Percentiles rank a stretch among this genome's conserved stretches.
These are phyloP conservation scores for Ptychadena robeensis DNA, from an alignment of 2,797 vertebrate species.

Conservation along the genomic window DNA sequence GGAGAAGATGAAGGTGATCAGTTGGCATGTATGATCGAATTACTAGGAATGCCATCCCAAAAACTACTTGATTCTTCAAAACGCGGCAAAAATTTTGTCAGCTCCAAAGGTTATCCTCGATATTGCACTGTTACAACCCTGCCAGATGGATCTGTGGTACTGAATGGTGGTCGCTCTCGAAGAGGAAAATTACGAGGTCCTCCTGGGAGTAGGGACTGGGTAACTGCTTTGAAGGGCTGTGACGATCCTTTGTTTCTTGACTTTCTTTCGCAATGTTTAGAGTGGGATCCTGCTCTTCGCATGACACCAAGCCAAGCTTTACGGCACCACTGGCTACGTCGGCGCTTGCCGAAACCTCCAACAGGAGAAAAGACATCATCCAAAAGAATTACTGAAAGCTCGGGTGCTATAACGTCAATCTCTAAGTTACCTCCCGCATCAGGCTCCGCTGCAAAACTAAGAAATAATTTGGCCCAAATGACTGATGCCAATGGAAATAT, in stretches of 20 bases:
- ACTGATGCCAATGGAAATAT: slow-evolving; percentile 99
- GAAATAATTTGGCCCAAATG: slow-evolving; percentile 95
- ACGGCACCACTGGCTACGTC: slow-evolving; percentile 92
- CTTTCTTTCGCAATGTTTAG: slow-evolving; percentile 97
- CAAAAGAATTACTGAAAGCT: slow-evolving; percentile 85
- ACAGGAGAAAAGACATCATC: slow-evolving; percentile 83
- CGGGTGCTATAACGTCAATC: slow-evolving; percentile 91
- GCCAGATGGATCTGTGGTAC: slow-evolving; percentile 86
- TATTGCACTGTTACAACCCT: slow-evolving; percentile 93
- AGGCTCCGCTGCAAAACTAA: slow-evolving; percentile 90
- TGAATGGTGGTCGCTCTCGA: slow-evolving; percentile 91
- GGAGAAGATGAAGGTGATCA: slow-evolving; percentile 99
- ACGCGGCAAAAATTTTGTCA: slow-evolving; percentile 97
- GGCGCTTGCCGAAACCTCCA: slow-evolving; percentile 94
- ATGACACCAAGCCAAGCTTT: slow-evolving; percentile 96
- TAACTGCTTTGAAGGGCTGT: slow-evolving; percentile 90
- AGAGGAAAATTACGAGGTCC: slow-evolving; percentile 91
- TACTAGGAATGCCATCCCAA: slow-evolving; percentile 92
- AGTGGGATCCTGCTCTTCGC: slow-evolving; percentile 92
- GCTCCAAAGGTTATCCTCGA: slow-evolving; percentile 95
- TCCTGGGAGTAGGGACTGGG: slow-evolving; percentile 92
- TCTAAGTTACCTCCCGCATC: slow-evolving; percentile 94
- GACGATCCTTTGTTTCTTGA: slow-evolving; percentile 95
- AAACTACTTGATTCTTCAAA: slow-evolving; percentile 95
- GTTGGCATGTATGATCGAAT: slow-evolving; percentile 95